Percentiles rank a stretch among this genome's conserved stretches.
These are phyloP conservation scores for Cephus cinctus DNA, from an alignment of 1,140 invertebrate species.

Conservation along the genomic window DNA sequence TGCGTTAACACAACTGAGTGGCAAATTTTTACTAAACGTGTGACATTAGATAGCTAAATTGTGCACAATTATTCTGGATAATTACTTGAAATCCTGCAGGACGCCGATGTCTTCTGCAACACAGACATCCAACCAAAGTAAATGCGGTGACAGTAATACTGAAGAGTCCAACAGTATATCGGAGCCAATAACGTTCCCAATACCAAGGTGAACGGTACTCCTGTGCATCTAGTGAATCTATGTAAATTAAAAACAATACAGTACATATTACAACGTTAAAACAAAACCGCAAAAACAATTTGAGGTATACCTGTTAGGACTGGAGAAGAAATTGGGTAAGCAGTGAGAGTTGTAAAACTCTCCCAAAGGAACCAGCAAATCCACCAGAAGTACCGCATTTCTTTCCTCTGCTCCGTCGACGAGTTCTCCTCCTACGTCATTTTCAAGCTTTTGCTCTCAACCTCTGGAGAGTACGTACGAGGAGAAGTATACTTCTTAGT, in stretches of 20 bases:
- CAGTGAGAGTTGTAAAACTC: constrained; percentile 40
- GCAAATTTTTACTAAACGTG: no score
- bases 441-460: constrained; percentile 14
- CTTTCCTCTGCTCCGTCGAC: constrained; percentile 15
- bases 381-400: constrained; percentile 38
- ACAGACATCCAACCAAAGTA: constrained; percentile 47
- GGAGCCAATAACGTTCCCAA: constrained; percentile 44
- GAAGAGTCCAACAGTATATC: constrained; percentile 36
- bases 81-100: constrained; percentile 51
- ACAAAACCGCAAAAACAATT: background rate
- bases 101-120: constrained; percentile 43
- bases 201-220: constrained; percentile 21
- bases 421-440: constrained; percentile 34
- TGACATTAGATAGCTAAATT: no score
- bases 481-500: constrained; percentile 1
- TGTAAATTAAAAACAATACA: background rate
- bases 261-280: background rate
- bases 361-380: constrained; percentile 43
- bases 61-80: no score
- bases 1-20: background rate
- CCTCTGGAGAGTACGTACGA: background rate
- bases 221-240: constrained; percentile 22
- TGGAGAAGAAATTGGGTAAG: constrained; percentile 35
- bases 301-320: constrained; percentile 29
- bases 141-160: constrained; percentile 40